Base-by-base conservation (phyloP, 1,140 invertebrate species). In the Bombus sibiricus region DNA sequence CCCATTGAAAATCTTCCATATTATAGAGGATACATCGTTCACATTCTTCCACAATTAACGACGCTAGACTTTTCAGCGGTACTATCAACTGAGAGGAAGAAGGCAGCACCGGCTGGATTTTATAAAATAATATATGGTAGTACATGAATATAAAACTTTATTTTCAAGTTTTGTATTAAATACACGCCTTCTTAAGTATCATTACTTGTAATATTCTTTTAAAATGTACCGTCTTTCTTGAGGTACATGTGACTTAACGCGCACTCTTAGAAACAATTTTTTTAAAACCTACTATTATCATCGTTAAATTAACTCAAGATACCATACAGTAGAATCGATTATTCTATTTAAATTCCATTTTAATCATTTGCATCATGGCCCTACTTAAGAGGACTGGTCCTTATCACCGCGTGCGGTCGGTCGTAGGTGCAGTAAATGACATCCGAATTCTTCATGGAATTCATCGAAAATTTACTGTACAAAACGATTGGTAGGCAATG, bases 31-130 rank as follows among this genome's bases (percentile, higher is more conserved):
- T 95, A 94, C 76, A 89, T 96, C 0, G 91, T 96, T 4, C 92
- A 94, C 3, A 89, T 95, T 57, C 77, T 96, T 25, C 96, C 96
- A 9, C 95, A 96, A 86, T 90, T 96, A 10, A 86, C 91, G 0
- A 94, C 95, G 84, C 90, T 96, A 28, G 96, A 96, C 78, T 96
- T 96, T 90, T 95, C 94, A 8, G 93, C 94, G 2, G 92, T 96
- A 22, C 87, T 93, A 18, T 83, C 86, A 1, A n/a, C 84, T 0
- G 94, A 95, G 74, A 92, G 88, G 28, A 93, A 92, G 66, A 90
- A 88, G 64, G 90, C 92, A 18, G 37, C 92, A 47, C 94, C 94
- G 0, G 86, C 87, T 69, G 92, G 92, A 41, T 94, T 94, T 85
- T 90, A 91, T 43, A 89, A 94, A 86, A 91, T 82, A 32, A 88